A percentile compares a stretch with the other conserved stretches of the same genome.
phyloP scores from a whole-genome alignment of 2,888 invertebrate genomes.

The Tenthredo notha region DNA sequence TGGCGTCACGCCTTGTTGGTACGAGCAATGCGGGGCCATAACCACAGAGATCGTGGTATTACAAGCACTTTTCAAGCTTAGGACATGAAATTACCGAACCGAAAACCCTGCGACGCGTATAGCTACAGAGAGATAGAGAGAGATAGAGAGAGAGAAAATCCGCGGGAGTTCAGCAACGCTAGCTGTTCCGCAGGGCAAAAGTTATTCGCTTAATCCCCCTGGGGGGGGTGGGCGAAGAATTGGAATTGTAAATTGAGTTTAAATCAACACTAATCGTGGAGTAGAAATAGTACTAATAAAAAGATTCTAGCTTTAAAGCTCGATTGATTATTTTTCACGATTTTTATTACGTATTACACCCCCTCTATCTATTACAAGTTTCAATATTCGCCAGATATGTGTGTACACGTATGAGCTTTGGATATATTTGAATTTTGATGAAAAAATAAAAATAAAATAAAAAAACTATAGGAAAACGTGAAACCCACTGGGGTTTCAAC shows the following conservation, averaged over 20 bases:
- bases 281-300: conserved; percentile 7
- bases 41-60: conserved; percentile 26
- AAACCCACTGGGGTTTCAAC: background rate
- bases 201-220: conserved; percentile 9
- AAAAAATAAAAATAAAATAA: background rate
- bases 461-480: background rate
- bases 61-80: conserved; percentile 44
- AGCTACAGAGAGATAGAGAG: background rate
- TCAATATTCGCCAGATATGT: background rate
- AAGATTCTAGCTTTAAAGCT: background rate
- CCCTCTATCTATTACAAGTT: background rate
- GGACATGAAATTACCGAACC: conserved; percentile 47
- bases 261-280: conserved; percentile 35
- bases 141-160: background rate
- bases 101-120: conserved; percentile 4
- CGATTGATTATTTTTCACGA: conserved; percentile 4
- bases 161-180: background rate
- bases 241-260: conserved; percentile 17
- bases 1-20: conserved; percentile 10
- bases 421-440: background rate
- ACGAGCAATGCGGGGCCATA: conserved; percentile 14
- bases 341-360: background rate
- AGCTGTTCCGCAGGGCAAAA: background rate
- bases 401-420: background rate
- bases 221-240: conserved; percentile 2